Evolutionary conservation across 2,888 invertebrate genomes (phyloP).

Genomic region (Anarsia innoxiella): DNA sequence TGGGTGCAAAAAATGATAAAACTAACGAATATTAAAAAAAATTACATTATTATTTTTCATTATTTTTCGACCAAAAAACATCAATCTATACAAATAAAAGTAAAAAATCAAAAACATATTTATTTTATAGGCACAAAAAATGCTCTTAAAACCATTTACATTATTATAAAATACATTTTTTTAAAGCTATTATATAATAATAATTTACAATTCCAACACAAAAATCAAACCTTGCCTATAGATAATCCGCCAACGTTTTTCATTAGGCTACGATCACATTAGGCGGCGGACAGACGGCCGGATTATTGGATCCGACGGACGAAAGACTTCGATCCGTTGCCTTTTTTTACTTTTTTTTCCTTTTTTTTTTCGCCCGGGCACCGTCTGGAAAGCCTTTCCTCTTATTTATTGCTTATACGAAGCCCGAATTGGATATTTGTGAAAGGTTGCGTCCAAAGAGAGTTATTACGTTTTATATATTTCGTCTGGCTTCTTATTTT

Average conservation of each 20-base stretch:
- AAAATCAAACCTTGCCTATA: too few relatives aligned
- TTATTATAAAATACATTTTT: too few relatives aligned
- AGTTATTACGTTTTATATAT: conserved; percentile 39
- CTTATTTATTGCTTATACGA: conserved; percentile 75
- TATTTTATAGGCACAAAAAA: too few relatives aligned
- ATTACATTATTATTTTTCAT: too few relatives aligned
- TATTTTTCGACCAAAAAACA: too few relatives aligned
- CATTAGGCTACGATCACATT: conserved; percentile 74
- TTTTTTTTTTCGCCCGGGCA: conserved; percentile 41
- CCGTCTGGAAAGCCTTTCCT: conserved; percentile 73
- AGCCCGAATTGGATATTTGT: conserved; percentile 72
- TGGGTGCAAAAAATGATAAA: too few relatives aligned
- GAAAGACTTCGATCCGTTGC: conserved; percentile 70
- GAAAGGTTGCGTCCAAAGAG: conserved; percentile 59
- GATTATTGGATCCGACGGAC: conserved; percentile 75
- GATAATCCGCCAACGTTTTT: conserved; percentile 52
- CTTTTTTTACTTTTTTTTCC: conserved; percentile 49
- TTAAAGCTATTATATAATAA: background rate
- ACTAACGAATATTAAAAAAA: too few relatives aligned
- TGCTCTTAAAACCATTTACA: too few relatives aligned
- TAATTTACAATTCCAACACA: background rate
- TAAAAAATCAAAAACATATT: too few relatives aligned
- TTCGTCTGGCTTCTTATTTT: conserved; percentile 23
- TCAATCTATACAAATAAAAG: too few relatives aligned
- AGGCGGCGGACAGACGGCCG: conserved; percentile 71